Conservation (phyloP, 2,888 invertebrate genomes). For the Tipula lateralis region DNA sequence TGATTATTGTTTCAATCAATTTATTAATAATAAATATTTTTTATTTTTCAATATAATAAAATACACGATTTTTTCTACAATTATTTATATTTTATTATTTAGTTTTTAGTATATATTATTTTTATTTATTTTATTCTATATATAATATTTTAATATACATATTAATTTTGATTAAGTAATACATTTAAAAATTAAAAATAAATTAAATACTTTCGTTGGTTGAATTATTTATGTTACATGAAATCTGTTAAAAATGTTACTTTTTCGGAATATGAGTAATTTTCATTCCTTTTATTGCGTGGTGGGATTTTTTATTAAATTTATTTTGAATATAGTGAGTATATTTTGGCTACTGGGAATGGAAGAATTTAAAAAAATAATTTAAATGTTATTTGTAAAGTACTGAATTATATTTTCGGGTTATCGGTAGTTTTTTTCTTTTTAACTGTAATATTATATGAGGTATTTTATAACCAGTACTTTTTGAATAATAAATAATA, state of each 20-base stretch:
- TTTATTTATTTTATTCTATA: not conserved
- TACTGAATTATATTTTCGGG: not conserved
- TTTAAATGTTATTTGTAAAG: not conserved
- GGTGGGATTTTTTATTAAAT: not conserved
- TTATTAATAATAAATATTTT: not conserved
- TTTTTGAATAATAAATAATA: not conserved
- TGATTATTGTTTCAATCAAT: not conserved
- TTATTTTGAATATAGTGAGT: not conserved
- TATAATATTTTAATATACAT: not conserved
- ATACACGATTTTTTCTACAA: not conserved
- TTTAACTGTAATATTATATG: not conserved
- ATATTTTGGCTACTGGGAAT: not conserved
- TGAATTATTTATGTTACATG: not conserved
- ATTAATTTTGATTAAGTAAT: not conserved
- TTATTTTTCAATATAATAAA: not conserved
- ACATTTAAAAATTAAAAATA: conserved; percentile 19
- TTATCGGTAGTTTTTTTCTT: not conserved
- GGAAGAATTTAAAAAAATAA: not conserved
- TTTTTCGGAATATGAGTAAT: not conserved
- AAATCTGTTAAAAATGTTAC: not conserved
- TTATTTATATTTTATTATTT: not conserved
- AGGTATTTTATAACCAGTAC: not conserved
- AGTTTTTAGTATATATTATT: not conserved
- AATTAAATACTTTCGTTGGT: not conserved
- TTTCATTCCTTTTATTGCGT: not conserved